phyloP scores from a whole-genome alignment of 1,140 invertebrate genomes.

The Zaprionus ghesquierei region DNA sequence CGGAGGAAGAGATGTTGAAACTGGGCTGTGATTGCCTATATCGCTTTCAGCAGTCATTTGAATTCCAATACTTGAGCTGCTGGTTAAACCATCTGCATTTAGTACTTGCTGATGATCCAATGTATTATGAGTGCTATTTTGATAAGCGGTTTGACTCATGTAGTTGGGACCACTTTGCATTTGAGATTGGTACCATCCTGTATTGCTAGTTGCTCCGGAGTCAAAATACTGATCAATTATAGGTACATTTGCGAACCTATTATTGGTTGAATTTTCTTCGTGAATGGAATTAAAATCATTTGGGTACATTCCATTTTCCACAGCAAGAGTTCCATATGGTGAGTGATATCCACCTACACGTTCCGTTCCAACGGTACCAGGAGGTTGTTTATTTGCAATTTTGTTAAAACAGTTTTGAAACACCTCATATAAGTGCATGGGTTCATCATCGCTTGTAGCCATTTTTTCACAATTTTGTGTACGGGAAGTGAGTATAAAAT shows the following conservation, averaged over 20 bases:
- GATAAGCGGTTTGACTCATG: slow-evolving; percentile 69
- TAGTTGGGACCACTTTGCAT: slow-evolving; percentile 55
- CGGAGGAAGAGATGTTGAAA: slow-evolving; percentile 90
- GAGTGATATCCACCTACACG: slow-evolving; percentile 90
- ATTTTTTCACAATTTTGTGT: slow-evolving; percentile 86
- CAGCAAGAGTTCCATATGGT: slow-evolving; percentile 90
- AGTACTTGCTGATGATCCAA: slow-evolving; percentile 73
- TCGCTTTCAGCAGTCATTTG: slow-evolving; percentile 52
- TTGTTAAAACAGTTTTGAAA: slow-evolving; percentile 99
- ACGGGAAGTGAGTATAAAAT: slow-evolving; percentile 24
- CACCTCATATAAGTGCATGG: slow-evolving; percentile 97
- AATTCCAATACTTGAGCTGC: slow-evolving; percentile 40
- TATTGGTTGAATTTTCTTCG: slow-evolving; percentile 82
- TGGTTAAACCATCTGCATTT: slow-evolving; percentile 61
- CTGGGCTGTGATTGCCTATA: slow-evolving; percentile 75
- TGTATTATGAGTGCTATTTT: slow-evolving; percentile 62
- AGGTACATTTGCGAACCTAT: slow-evolving; percentile 88
- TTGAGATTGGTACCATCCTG: slow-evolving; percentile 78
- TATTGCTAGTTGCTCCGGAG: slow-evolving; percentile 57
- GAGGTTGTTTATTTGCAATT: slow-evolving; percentile 95
- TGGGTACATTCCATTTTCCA: slow-evolving; percentile 94
- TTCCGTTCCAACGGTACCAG: slow-evolving; percentile 88
- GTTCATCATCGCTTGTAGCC: slow-evolving; percentile 98
- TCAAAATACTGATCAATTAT: slow-evolving; percentile 82
- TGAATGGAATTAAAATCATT: slow-evolving; percentile 90